Conservation (phyloP, 1,140 invertebrate genomes). For the Drusus annulatus region DNA sequence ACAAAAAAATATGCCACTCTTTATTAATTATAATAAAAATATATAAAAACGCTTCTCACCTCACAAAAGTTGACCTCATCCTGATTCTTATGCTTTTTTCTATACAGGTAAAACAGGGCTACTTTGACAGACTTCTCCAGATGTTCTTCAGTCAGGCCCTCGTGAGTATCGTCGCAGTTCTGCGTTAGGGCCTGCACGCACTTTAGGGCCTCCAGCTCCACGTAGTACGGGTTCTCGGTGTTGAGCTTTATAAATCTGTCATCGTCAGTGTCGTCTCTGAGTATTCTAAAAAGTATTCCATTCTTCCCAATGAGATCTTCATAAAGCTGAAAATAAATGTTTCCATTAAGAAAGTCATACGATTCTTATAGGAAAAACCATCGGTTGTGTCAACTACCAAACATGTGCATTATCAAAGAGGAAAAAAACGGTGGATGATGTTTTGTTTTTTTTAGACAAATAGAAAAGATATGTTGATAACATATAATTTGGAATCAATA, state of each 20-base stretch:
- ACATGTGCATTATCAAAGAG: too few relatives aligned
- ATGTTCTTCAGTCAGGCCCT: conserved; percentile 26
- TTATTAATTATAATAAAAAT: too few relatives aligned
- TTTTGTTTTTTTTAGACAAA: too few relatives aligned
- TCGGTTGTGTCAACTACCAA: too few relatives aligned
- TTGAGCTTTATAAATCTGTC: conserved; percentile 9
- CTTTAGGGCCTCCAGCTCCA: conserved; percentile 44
- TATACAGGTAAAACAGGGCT: conserved; percentile 41
- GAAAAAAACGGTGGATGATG: too few relatives aligned
- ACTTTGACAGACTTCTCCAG: conserved; percentile 37
- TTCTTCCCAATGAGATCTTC: conserved; percentile 50
- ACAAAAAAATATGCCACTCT: too few relatives aligned
- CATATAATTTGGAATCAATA: too few relatives aligned
- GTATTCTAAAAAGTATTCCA: conserved; percentile 42
- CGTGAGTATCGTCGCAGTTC: conserved; percentile 1
- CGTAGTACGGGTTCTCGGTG: conserved; percentile 13
- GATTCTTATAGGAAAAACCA: too few relatives aligned
- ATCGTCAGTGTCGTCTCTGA: conserved; percentile 35
- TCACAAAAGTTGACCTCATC: conserved; percentile 53
- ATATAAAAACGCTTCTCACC: conserved; percentile 17
- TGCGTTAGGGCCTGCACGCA: conserved; percentile 43
- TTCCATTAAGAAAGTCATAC: too few relatives aligned
- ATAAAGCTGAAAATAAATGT: conserved; percentile 42
- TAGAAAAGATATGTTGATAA: too few relatives aligned
- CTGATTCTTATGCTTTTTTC: conserved; percentile 49